These are phyloP conservation scores for Sinocyclocheilus anophthalmus DNA, from an alignment of 2,113 vertebrate genomes.

Conservation along the genomic window DNA sequence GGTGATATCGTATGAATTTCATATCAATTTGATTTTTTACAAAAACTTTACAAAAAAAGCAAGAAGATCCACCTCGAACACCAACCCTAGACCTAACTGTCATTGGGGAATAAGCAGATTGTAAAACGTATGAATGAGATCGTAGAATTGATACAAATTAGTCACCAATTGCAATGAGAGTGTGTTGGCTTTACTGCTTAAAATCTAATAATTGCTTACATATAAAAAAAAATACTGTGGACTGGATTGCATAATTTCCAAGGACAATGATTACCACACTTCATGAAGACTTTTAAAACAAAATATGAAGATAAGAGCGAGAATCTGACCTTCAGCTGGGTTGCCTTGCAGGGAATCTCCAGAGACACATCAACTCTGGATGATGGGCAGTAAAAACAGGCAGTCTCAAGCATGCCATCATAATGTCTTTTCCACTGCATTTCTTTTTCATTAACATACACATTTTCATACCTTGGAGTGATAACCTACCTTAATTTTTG, in stretches of 20 bases:
- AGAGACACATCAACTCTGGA: constrained; percentile 2
- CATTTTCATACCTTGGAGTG: not conserved
- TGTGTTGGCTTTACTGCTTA: too few relatives aligned
- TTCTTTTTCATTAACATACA: constrained; percentile 7
- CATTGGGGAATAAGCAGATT: too few relatives aligned
- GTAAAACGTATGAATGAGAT: too few relatives aligned
- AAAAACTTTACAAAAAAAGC: not conserved
- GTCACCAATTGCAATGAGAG: not conserved
- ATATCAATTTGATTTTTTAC: too few relatives aligned
- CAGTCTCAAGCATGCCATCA: not conserved
- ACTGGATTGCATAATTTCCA: not conserved
- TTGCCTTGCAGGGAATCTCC: not conserved
- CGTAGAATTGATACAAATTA: not conserved
- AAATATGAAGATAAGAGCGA: not conserved
- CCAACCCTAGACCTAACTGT: too few relatives aligned
- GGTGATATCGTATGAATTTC: too few relatives aligned
- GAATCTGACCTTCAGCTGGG: not conserved
- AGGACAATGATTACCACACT: not conserved
- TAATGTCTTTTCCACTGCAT: constrained; percentile 17
- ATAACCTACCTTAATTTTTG: not conserved
- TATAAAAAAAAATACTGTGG: not conserved
- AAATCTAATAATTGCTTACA: not conserved
- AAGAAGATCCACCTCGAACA: too few relatives aligned
- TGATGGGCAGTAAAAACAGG: constrained; percentile 7
- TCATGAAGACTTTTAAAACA: not conserved